Evolutionary conservation across 2,113 vertebrate species (phyloP).

Genomic region (Pomatostomus ruficeps): DNA sequence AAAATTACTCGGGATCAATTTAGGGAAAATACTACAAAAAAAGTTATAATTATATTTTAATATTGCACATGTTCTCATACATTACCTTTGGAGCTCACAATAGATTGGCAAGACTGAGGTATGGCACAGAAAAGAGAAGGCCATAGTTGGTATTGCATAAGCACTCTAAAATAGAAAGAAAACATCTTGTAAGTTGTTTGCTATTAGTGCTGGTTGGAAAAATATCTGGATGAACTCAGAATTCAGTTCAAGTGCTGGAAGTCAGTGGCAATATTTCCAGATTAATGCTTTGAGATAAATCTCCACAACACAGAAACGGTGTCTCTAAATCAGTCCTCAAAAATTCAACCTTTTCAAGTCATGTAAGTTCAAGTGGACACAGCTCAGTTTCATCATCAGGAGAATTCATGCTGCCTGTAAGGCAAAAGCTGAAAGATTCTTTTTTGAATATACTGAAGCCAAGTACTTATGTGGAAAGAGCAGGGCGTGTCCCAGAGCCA

Average conservation of each 20-base stretch:
- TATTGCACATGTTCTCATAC: not conserved
- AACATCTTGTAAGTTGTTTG: not conserved
- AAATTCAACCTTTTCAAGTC: not conserved
- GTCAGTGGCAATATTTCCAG: not conserved
- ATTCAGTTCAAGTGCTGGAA: not conserved
- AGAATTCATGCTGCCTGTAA: not conserved
- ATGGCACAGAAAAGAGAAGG: slow-evolving; percentile 98
- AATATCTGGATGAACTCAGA: not conserved
- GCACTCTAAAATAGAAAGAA: slow-evolving; percentile 79
- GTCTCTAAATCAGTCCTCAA: not conserved
- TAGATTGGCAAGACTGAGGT: slow-evolving; percentile 95
- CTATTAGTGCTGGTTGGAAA: not conserved
- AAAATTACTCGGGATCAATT: not conserved
- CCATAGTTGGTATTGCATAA: slow-evolving; percentile 93
- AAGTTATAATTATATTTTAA: not conserved
- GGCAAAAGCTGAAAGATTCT: not conserved
- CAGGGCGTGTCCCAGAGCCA: not conserved
- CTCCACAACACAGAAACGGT: not conserved
- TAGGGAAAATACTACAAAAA: not conserved
- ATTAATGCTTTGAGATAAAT: not conserved
- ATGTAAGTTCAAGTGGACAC: not conserved
- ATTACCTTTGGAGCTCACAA: slow-evolving; percentile 85
- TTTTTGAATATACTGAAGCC: not conserved
- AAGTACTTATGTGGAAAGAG: not conserved
- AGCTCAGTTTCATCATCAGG: not conserved